Base-by-base conservation (phyloP, 2,113 vertebrate genomes). In the Struthidea cinerea region DNA sequence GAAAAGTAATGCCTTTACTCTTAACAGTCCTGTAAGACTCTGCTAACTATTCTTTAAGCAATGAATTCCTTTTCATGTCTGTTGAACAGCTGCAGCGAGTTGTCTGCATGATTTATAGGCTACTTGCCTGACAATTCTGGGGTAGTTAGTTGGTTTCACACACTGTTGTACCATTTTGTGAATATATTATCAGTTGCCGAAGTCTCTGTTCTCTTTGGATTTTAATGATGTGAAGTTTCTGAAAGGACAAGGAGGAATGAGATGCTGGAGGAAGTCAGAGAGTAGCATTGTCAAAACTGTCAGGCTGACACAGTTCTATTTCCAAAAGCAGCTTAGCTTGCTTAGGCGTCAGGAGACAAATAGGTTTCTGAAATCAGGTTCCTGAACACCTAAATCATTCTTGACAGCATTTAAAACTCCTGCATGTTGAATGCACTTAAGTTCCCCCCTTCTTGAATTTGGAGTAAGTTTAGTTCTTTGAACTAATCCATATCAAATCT, bases 91-190 rank as follows among this genome's bases (percentile, higher is more conserved):
- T 60, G 50, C 20, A 27, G 61, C 46, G 73, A 82, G 74, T 73
- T 53, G 80, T 86, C 73, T 87, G 57, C 4, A 2, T 97, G 96
- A 97, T 97, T 97, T 97, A 97, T 96, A 86, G 88, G 60, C 46
- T 67, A 17, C 87, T 93, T 93, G 71, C 56, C 76, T 90, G 71
- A 80, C 57, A 75, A 42, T 91, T 70, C 78, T 41, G 77, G 89
- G 64, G 37, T 85, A 92, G 91, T 85, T 75, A 92, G 93, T 23
- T 61, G 90, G 57, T 77, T 94, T 86, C 87, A 73, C 49, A 86
- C 83, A 11, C 75, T 75, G 75, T 87, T 89, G 71, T 89, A 75
- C 68, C 74, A 50, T 52, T 95, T 91, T 79, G 69, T 80, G 80
- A 96, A 94, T 94, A 81, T 64, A 91, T 97, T 97, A 97, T 84